These are phyloP conservation scores for Agapornis canus DNA, from an alignment of 2,797 vertebrate species.

Conservation along the genomic window DNA sequence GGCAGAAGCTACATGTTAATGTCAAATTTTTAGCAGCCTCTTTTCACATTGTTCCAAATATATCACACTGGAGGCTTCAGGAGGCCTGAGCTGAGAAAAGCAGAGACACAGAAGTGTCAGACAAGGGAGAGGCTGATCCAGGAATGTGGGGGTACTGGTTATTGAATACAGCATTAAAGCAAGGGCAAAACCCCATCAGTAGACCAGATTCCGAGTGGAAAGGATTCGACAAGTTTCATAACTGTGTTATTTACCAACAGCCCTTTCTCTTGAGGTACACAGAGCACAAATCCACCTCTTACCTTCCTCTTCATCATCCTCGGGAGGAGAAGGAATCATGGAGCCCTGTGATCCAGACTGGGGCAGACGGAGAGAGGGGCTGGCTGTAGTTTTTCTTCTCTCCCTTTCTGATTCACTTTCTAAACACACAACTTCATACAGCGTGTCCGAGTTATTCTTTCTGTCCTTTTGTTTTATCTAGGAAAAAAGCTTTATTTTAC, in stretches of 20 bases:
- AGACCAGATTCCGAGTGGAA: background rate
- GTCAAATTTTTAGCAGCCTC: background rate
- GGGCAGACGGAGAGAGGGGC: conserved; percentile 85
- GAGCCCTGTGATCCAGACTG: conserved; percentile 84
- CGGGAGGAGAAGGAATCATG: conserved; percentile 91
- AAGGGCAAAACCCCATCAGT: background rate
- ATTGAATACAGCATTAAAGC: background rate
- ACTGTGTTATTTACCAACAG: background rate
- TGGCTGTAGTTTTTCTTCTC: conserved; percentile 94
- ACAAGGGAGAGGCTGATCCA: background rate
- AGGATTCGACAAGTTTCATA: background rate
- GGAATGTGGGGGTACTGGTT: background rate
- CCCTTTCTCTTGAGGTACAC: background rate
- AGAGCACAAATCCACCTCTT: conserved; percentile 5
- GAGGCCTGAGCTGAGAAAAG: background rate
- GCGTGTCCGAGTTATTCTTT: conserved; percentile 90
- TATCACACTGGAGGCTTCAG: background rate
- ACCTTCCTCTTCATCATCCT: conserved; percentile 99
- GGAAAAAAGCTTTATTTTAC: background rate
- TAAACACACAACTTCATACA: conserved; percentile 95
- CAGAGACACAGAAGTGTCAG: background rate
- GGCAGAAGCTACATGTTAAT: background rate
- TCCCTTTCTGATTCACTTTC: conserved; percentile 95
- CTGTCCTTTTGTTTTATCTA: conserved; percentile 93
- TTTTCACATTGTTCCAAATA: conserved; percentile 7